Conservation (phyloP, 2,797 vertebrate species). For the Gastrophryne carolinensis region DNA sequence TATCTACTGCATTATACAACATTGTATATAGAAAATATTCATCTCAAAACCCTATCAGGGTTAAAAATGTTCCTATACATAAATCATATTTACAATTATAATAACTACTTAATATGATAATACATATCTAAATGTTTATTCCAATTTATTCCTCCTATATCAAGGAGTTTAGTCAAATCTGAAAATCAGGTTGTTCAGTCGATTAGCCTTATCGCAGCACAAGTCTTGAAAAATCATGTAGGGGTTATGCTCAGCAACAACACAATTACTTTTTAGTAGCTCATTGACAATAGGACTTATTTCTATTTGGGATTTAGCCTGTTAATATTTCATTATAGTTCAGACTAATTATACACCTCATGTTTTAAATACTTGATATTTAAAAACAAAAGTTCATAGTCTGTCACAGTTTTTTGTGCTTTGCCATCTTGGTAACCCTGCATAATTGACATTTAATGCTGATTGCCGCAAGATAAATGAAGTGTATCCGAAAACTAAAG, state of each 20-base stretch:
- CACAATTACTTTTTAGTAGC: slow-evolving; percentile 17
- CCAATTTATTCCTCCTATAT: too few relatives aligned
- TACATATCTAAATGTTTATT: too few relatives aligned
- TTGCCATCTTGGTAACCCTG: slow-evolving; percentile 38
- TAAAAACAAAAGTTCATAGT: slow-evolving; percentile 45
- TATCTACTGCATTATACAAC: too few relatives aligned
- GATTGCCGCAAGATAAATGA: slow-evolving; percentile 47
- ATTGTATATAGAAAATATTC: too few relatives aligned
- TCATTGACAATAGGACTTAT: not conserved
- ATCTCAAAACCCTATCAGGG: too few relatives aligned
- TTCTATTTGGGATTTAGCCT: not conserved
- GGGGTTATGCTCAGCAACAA: not conserved
- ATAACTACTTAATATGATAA: too few relatives aligned
- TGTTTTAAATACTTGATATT: slow-evolving; percentile 35
- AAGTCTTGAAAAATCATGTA: not conserved
- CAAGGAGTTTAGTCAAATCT: too few relatives aligned
- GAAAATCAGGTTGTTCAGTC: too few relatives aligned
- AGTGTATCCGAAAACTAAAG: slow-evolving; percentile 43
- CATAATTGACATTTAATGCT: slow-evolving; percentile 49
- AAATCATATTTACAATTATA: too few relatives aligned
- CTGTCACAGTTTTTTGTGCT: slow-evolving; percentile 21
- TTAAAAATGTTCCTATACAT: too few relatives aligned
- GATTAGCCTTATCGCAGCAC: not conserved
- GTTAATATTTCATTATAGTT: slow-evolving; percentile 21
- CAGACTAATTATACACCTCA: slow-evolving; percentile 22